Conservation (phyloP, 2,888 invertebrate species). For the Spodoptera littoralis region DNA sequence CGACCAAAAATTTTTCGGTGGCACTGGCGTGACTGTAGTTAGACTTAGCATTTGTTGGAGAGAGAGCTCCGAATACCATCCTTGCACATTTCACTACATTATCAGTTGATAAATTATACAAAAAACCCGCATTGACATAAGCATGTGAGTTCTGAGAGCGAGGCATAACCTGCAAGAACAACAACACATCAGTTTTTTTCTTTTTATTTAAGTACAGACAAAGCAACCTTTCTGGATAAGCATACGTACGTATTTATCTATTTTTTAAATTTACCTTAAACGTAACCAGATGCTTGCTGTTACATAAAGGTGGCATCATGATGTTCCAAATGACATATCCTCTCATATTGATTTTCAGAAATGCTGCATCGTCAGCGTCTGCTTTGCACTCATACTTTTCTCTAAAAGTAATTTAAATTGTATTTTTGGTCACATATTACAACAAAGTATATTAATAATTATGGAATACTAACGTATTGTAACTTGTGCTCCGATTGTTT, state of each 20-base stretch:
- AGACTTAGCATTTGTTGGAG: conserved; percentile 53
- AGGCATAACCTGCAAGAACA: conserved; percentile 90
- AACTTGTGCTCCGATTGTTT: conserved; percentile 70
- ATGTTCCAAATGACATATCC: conserved; percentile 86
- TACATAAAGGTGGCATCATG: conserved; percentile 84
- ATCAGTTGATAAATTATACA: conserved; percentile 73
- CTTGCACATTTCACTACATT: conserved; percentile 72
- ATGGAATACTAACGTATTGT: conserved; percentile 67
- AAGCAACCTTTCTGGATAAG: no score
- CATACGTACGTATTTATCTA: no score
- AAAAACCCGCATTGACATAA: conserved; percentile 92
- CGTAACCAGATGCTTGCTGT: conserved; percentile 85
- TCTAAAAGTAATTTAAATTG: conserved; percentile 19
- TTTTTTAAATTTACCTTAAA: conserved; percentile 87
- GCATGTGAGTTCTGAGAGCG: conserved; percentile 92
- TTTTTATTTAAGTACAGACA: no score
- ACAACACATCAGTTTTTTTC: neutral
- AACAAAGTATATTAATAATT: no score
- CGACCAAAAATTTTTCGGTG: conserved; percentile 84
- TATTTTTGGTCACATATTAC: neutral
- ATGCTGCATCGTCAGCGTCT: conserved; percentile 74
- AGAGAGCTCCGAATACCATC: conserved; percentile 89
- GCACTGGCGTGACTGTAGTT: conserved; percentile 79
- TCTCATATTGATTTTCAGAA: conserved; percentile 78
- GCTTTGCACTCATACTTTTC: conserved; percentile 20